These are phyloP conservation scores for Mustela nigripes DNA, from an alignment of 2,113 vertebrate genomes.

Conservation along the genomic window DNA sequence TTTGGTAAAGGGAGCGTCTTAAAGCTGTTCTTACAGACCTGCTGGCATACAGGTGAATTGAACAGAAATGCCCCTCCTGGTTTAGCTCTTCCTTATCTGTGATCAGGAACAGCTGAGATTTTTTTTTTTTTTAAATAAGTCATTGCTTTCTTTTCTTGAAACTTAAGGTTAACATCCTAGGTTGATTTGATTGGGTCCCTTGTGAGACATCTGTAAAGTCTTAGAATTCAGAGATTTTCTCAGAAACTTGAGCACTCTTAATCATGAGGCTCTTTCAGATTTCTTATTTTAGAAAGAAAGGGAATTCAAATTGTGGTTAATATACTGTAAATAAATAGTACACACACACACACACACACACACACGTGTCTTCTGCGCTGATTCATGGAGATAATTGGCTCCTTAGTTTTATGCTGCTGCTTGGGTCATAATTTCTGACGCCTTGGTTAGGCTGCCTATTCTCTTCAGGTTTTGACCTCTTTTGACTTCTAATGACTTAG, in stretches of 20 bases:
- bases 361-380: neutral
- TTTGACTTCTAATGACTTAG: neutral
- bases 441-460: neutral
- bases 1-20: neutral
- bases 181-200: neutral
- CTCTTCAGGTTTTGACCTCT: neutral
- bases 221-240: conserved; percentile 20
- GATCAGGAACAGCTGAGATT: neutral
- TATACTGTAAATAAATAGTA: neutral
- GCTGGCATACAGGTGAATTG: neutral
- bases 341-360: neutral
- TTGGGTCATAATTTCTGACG: neutral
- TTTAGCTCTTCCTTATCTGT: neutral
- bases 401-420: neutral
- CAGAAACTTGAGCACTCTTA: conserved; percentile 22
- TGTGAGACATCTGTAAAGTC: neutral
- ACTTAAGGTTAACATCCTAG: neutral
- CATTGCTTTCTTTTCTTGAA: conserved; percentile 11
- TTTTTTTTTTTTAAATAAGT: neutral
- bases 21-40: neutral
- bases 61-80: neutral
- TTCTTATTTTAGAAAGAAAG: conserved; percentile 27
- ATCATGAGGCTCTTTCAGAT: neutral
- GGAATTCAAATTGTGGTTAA: conserved; percentile 11
- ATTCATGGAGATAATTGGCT: neutral